Conservation (phyloP, 2,888 invertebrate species). For the Automeris io region DNA sequence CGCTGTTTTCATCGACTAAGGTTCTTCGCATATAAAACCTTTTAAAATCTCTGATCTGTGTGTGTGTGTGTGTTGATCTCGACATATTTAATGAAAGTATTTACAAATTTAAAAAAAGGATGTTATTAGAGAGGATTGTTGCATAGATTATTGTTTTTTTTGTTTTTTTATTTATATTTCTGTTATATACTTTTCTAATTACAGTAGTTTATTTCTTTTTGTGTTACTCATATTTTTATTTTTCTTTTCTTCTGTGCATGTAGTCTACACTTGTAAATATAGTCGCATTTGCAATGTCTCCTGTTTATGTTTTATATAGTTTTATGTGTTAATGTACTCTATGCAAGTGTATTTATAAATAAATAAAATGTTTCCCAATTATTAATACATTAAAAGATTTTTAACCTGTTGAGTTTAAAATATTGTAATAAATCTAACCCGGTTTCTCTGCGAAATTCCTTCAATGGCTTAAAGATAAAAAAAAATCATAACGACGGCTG, state of each 20-base stretch:
- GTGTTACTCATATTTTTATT: no score
- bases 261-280: neutral
- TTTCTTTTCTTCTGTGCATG: neutral
- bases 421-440: neutral
- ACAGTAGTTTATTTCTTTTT: no score
- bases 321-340: neutral
- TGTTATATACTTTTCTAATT: no score
- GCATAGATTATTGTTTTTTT: no score
- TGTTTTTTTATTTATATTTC: no score
- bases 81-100: no score
- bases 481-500: slow-evolving; percentile 53
- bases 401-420: neutral
- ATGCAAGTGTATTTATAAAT: neutral
- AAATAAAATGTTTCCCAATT: neutral
- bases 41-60: no score
- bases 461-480: slow-evolving; percentile 1
- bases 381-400: neutral
- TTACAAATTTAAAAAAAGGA: no score
- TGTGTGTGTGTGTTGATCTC: no score
- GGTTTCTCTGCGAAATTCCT: neutral
- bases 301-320: neutral
- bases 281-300: neutral
- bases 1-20: no score
- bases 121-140: no score
- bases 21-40: no score